Percentiles rank a stretch among this genome's conserved stretches.
phyloP scores from a whole-genome alignment of 1,140 invertebrate genomes.

The Holotrichia oblita region DNA sequence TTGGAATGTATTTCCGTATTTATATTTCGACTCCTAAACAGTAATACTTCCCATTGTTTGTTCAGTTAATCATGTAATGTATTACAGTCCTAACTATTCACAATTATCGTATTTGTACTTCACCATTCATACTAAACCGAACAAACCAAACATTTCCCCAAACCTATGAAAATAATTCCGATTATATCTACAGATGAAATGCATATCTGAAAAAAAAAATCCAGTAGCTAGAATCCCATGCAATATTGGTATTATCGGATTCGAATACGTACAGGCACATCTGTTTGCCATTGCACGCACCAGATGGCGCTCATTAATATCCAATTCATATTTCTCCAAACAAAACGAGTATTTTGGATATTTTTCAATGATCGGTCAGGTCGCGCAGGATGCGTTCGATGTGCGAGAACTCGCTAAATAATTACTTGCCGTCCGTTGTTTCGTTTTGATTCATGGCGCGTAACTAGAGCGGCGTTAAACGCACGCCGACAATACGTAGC shows the following conservation, averaged over 20 bases:
- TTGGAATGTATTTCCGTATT: too few species aligned
- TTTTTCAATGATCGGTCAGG: neutral
- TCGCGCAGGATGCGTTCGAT: neutral
- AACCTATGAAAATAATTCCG: neutral
- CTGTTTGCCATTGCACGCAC: neutral
- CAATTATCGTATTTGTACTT: neutral
- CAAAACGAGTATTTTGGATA: constrained; percentile 25
- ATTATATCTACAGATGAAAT: neutral
- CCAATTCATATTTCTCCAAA: constrained; percentile 11
- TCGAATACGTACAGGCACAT: neutral
- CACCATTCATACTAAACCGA: neutral
- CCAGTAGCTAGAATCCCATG: neutral
- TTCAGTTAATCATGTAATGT: too few species aligned
- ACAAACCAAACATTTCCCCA: neutral
- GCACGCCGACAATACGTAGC: neutral
- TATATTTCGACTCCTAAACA: too few species aligned
- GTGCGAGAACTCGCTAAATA: neutral
- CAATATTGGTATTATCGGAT: neutral
- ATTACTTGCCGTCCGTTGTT: neutral
- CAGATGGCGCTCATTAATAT: constrained; percentile 35
- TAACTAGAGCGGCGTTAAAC: neutral
- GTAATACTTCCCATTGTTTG: too few species aligned
- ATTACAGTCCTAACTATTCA: too few species aligned
- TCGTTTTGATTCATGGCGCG: constrained; percentile 27
- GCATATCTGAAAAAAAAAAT: neutral